These are phyloP conservation scores for Volucella zonaria DNA, from an alignment of 2,888 invertebrate genomes.

Conservation along the genomic window DNA sequence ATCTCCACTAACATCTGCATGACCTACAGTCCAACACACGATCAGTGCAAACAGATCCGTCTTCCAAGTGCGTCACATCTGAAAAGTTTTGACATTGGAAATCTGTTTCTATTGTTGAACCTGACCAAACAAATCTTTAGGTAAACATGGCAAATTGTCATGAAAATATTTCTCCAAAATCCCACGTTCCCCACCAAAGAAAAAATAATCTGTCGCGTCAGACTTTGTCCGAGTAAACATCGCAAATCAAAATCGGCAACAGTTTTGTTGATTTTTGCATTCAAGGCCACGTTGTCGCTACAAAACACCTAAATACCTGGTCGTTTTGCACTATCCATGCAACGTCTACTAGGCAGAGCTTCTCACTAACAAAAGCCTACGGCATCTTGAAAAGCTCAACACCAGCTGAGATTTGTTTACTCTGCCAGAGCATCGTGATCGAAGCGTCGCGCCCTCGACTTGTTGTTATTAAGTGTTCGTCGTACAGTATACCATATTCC, in stretches of 20 bases:
- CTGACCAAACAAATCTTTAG: too few relatives aligned
- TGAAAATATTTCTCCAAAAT: constrained; percentile 3
- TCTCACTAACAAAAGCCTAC: constrained; percentile 9
- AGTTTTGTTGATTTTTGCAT: constrained; percentile 17
- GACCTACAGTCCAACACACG: too few relatives aligned
- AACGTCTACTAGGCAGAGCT: not conserved
- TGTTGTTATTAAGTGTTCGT: constrained; percentile 19
- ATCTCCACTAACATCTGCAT: too few relatives aligned
- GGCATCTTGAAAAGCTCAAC: constrained; percentile 7
- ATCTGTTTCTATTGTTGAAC: too few relatives aligned
- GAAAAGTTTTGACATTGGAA: too few relatives aligned
- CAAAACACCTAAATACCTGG: not conserved
- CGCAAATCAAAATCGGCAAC: constrained; percentile 9
- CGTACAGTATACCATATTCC: not conserved
- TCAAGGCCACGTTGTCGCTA: constrained; percentile 22
- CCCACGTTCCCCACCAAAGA: not conserved
- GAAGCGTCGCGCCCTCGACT: constrained; percentile 2
- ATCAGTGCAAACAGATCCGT: too few relatives aligned
- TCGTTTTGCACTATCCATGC: not conserved
- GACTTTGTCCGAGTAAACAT: not conserved
- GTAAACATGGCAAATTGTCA: not conserved
- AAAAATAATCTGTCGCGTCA: not conserved
- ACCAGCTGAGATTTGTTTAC: constrained; percentile 62
- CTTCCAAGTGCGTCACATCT: too few relatives aligned
- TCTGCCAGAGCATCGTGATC: constrained; percentile 3